Percentiles rank a stretch among this genome's conserved stretches.
phyloP scores from a whole-genome alignment of 2,797 vertebrate genomes.

The Glossophaga mutica region DNA sequence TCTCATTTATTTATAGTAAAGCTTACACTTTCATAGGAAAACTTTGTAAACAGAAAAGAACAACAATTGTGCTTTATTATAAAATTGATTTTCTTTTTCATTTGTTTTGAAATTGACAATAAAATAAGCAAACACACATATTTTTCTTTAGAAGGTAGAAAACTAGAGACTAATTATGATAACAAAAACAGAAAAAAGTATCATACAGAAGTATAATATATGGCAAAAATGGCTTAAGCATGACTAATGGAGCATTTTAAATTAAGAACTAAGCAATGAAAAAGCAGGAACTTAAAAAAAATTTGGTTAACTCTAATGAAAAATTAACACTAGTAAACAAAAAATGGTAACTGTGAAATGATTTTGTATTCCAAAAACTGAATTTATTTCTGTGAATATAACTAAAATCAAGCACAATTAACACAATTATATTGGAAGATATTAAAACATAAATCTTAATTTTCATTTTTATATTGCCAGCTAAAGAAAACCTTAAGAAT shows the following conservation, averaged over 20 bases:
- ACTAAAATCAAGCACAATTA: neutral
- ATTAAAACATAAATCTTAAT: neutral
- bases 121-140: neutral
- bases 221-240: neutral
- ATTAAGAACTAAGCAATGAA: neutral
- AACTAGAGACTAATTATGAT: neutral
- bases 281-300: neutral
- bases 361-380: neutral
- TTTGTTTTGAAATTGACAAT: neutral
- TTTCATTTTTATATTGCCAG: neutral
- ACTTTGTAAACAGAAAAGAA: neutral
- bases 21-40: neutral
- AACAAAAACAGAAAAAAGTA: neutral
- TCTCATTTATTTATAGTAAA: neutral
- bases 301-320: neutral
- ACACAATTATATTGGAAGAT: neutral
- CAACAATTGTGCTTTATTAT: neutral
- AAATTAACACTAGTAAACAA: neutral
- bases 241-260: neutral
- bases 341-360: fast-evolving
- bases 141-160: neutral
- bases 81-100: neutral
- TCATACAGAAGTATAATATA: neutral
- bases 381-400: neutral
- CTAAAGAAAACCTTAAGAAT: neutral